phyloP scores from a whole-genome alignment of 2,888 invertebrate species.

The Ornithoptera alexandrae region DNA sequence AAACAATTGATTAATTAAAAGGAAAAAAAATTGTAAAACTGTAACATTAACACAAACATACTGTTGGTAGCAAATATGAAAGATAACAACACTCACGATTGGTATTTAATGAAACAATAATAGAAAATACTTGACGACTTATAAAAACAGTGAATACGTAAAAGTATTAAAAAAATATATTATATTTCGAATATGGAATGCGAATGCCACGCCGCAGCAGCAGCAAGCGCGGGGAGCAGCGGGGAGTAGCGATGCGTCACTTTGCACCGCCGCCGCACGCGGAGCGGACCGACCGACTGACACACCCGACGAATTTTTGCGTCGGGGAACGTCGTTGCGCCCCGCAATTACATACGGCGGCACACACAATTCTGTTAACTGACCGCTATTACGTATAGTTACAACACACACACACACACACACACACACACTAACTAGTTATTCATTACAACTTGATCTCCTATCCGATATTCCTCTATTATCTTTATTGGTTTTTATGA shows the following conservation, averaged over 20 bases:
- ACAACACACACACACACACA: background rate
- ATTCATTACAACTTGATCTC: background rate
- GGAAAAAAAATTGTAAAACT: background rate
- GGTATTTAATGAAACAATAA: background rate
- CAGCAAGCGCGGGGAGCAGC: background rate
- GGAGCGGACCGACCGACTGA: slow-evolving; percentile 26
- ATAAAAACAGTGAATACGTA: background rate
- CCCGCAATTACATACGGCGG: slow-evolving; percentile 15
- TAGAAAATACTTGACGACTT: slow-evolving; percentile 11
- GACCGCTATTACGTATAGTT: background rate
- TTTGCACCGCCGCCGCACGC: slow-evolving; percentile 17
- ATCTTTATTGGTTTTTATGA: too few relatives aligned
- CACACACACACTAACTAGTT: too few relatives aligned
- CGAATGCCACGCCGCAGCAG: slow-evolving; percentile 23
- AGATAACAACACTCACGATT: slow-evolving; percentile 4
- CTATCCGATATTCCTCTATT: too few relatives aligned
- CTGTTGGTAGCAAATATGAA: slow-evolving; percentile 12
- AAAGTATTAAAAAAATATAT: slow-evolving; percentile 7
- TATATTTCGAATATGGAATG: slow-evolving; percentile 26
- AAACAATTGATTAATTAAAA: slow-evolving; percentile 5
- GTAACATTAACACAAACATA: slow-evolving; percentile 13
- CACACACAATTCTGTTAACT: slow-evolving; percentile 8
- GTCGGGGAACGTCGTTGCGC: slow-evolving; percentile 12
- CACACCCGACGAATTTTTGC: slow-evolving; percentile 32
- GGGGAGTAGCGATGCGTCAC: slow-evolving; percentile 22